A percentile compares a stretch with the other conserved stretches of the same genome.
phyloP scores from a whole-genome alignment of 2,113 vertebrate genomes.

The Seriola rivoliana region DNA sequence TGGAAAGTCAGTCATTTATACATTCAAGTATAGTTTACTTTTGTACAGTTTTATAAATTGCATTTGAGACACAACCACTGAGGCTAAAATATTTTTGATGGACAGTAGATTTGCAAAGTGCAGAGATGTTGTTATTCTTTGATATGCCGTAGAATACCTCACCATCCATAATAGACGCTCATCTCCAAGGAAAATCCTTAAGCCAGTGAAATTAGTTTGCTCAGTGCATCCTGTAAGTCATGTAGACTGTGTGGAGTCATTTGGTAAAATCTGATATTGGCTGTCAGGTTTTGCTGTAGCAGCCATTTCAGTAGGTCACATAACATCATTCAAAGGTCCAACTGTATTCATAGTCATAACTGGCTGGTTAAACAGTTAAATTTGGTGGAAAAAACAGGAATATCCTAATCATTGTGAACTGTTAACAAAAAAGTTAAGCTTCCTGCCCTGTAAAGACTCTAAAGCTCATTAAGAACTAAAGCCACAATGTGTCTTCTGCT shows the following conservation, averaged over 20 bases:
- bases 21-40: background rate
- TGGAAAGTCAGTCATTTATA: background rate
- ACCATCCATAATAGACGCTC: background rate
- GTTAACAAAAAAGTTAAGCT: conserved; percentile 43
- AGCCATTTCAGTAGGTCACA: conserved; percentile 1
- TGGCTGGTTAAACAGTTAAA: conserved; percentile 18
- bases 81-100: conserved; percentile 7
- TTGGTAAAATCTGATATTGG: background rate
- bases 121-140: background rate
- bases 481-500: conserved; percentile 42
- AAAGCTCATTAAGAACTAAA: conserved; percentile 55
- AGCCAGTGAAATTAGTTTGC: conserved; percentile 48
- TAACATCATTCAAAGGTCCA: conserved; percentile 5
- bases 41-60: background rate
- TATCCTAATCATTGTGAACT: conserved; percentile 27
- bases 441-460: conserved; percentile 23
- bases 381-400: conserved; percentile 36
- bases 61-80: background rate
- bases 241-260: background rate
- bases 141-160: background rate
- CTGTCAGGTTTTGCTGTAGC: background rate
- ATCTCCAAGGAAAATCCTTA: conserved; percentile 13
- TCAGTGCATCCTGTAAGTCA: background rate
- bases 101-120: background rate
- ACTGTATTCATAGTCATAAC: conserved; percentile 14